phyloP scores from a whole-genome alignment of 2,113 vertebrate species.

The Etheostoma spectabile region DNA sequence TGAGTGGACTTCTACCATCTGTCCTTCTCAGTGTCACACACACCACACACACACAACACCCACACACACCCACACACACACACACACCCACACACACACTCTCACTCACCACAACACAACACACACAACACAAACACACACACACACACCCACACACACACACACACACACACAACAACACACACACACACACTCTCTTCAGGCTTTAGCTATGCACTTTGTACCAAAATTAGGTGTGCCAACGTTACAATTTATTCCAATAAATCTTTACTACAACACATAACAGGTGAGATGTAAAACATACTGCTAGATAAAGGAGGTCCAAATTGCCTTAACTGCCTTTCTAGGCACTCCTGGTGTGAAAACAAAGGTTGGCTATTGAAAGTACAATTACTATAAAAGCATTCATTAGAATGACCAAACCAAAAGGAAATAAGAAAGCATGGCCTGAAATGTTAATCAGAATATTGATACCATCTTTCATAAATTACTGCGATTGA shows the following conservation, averaged over 20 bases:
- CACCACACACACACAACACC: not conserved
- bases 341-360: not conserved
- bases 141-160: conserved; percentile 14
- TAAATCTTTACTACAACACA: conserved; percentile 30
- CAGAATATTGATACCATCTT: not conserved
- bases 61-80: conserved; percentile 14
- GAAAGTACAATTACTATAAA: conserved; percentile 17
- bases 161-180: not conserved
- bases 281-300: conserved; percentile 11
- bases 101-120: no score
- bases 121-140: no score
- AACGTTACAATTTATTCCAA: conserved; percentile 18
- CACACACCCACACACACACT: no score
- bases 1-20: conserved; percentile 78
- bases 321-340: not conserved
- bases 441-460: not conserved
- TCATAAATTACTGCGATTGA: not conserved
- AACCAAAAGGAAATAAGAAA: not conserved
- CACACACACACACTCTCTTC: no score
- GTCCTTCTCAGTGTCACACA: conserved; percentile 20
- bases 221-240: not conserved
- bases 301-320: not conserved
- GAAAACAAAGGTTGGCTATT: conserved; percentile 8
- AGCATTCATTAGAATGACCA: not conserved
- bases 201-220: conserved; percentile 9